These are phyloP conservation scores for Cariama cristata DNA, from an alignment of 2,113 vertebrate species.

Conservation along the genomic window DNA sequence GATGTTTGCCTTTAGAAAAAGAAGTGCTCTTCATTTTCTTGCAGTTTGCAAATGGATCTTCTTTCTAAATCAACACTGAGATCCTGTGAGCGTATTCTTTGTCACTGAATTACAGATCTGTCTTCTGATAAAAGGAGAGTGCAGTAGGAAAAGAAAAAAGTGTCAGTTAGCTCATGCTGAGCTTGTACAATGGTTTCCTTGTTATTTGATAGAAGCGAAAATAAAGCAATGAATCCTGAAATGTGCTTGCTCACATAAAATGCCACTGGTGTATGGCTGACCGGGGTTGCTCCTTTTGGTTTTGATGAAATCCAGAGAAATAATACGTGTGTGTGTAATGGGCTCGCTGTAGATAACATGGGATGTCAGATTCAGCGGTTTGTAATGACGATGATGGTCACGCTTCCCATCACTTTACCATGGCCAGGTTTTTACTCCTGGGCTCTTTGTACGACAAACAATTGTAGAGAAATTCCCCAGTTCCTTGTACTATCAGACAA, in stretches of 20 bases:
- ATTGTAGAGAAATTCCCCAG: background rate
- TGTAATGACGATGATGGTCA: accelerated
- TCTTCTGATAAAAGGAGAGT: background rate
- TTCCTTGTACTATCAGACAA: background rate
- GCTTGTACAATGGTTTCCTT: background rate
- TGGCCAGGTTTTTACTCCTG: background rate
- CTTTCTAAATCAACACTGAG: background rate
- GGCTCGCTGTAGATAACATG: background rate
- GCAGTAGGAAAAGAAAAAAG: background rate
- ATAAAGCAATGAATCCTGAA: background rate
- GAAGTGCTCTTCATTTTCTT: background rate
- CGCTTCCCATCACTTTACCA: background rate
- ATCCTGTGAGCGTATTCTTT: background rate
- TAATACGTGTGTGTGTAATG: background rate
- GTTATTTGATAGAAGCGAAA: background rate
- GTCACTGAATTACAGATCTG: background rate
- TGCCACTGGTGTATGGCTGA: background rate
- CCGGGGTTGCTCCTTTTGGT: background rate
- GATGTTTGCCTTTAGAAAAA: background rate
- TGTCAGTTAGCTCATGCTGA: background rate
- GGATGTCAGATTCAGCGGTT: background rate
- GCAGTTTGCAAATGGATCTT: background rate
- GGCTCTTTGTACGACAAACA: background rate
- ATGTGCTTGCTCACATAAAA: background rate
- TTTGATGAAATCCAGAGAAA: background rate